phyloP scores from a whole-genome alignment of 53 echinoderm and acorn worm genomes.

The Stichopus horrens region DNA sequence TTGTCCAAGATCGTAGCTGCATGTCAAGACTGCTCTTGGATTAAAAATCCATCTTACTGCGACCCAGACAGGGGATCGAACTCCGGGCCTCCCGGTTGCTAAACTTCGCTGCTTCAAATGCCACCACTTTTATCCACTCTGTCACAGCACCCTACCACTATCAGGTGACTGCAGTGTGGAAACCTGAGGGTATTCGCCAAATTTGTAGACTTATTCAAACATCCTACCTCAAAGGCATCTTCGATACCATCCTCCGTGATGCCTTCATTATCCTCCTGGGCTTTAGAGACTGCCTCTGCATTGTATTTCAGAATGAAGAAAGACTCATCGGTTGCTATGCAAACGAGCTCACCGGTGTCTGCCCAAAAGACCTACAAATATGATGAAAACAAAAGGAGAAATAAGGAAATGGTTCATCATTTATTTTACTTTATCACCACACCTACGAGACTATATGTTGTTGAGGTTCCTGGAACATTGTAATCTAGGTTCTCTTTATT shows the following conservation, averaged over 20 bases:
- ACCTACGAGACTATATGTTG: too few species aligned
- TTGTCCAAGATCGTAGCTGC: too few species aligned
- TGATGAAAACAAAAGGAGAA: not conserved
- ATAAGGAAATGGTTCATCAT: not conserved
- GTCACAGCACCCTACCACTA: not conserved
- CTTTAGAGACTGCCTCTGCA: conserved; percentile 77
- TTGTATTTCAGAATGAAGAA: conserved; percentile 88
- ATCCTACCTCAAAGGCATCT: conserved; percentile 86
- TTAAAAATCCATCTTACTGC: too few species aligned
- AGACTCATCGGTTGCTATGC: conserved; percentile 97
- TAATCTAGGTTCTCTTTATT: too few species aligned
- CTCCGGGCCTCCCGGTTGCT: too few species aligned
- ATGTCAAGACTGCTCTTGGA: too few species aligned
- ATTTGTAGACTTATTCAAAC: not conserved
- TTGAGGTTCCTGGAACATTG: too few species aligned
- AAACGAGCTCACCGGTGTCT: conserved; percentile 86
- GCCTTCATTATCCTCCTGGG: conserved; percentile 89
- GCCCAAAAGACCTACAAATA: conserved; percentile 82
- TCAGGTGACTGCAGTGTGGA: not conserved
- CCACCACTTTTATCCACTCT: not conserved
- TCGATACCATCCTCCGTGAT: conserved; percentile 96
- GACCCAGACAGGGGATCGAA: too few species aligned
- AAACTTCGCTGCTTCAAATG: too few species aligned
- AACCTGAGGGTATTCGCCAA: too few species aligned
- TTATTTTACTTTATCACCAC: too few species aligned